phyloP scores from a whole-genome alignment of 2,797 vertebrate genomes.

The Microctenopoma lineatum region DNA sequence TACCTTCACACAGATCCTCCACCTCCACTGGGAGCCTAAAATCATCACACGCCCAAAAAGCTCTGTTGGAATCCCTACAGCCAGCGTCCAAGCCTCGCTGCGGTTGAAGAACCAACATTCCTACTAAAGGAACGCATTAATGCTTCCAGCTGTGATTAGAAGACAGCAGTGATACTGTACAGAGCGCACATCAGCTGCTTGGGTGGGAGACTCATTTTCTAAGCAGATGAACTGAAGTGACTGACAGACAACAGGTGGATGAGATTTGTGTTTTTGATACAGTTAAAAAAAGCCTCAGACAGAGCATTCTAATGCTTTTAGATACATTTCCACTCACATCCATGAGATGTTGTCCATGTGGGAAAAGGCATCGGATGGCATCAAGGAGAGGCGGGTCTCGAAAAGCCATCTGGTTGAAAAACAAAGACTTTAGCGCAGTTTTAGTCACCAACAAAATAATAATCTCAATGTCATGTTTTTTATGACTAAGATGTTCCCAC shows the following conservation, averaged over 20 bases:
- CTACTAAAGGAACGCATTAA: slow-evolving; percentile 66
- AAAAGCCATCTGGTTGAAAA: slow-evolving; percentile 86
- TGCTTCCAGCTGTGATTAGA: slow-evolving; percentile 71
- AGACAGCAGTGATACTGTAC: slow-evolving; percentile 64
- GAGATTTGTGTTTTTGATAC: neutral
- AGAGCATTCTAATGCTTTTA: neutral
- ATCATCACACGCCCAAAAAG: slow-evolving; percentile 49
- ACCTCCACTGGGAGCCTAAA: slow-evolving; percentile 46
- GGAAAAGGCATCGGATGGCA: slow-evolving; percentile 88
- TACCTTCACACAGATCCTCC: slow-evolving; percentile 46
- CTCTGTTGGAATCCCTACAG: slow-evolving; percentile 49
- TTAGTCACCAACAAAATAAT: slow-evolving; percentile 5
- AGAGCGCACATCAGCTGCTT: slow-evolving; percentile 62
- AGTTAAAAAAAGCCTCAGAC: slow-evolving; percentile 14
- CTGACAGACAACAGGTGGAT: slow-evolving; percentile 55
- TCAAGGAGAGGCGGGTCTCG: slow-evolving; percentile 88
- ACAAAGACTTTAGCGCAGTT: slow-evolving; percentile 19
- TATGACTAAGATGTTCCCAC: neutral
- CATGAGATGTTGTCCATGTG: slow-evolving; percentile 92
- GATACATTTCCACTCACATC: slow-evolving; percentile 87
- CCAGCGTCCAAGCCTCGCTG: slow-evolving; percentile 54
- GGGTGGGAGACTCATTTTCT: slow-evolving; percentile 44
- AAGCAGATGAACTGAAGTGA: neutral
- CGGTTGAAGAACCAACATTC: slow-evolving; percentile 66
- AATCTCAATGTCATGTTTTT: neutral